Evolutionary conservation across 2,113 vertebrate genomes (phyloP), one percentile per base, ranked within the genome.

Genomic region (Semnornis frantzii): DNA sequence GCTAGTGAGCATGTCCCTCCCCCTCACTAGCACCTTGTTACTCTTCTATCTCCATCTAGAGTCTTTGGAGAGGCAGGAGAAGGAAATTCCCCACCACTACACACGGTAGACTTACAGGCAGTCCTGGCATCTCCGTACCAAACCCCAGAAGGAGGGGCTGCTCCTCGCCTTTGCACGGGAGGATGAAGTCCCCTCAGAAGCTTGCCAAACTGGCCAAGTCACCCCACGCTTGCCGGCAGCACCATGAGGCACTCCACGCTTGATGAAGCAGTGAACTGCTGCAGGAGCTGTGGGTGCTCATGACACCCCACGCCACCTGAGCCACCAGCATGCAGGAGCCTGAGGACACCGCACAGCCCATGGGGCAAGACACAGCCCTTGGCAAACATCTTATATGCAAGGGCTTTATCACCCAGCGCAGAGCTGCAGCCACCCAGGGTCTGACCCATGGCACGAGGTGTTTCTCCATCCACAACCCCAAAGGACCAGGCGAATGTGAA

Each of bases 291-390:
- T 44, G 2, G 3, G 21, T 20, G 48, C n/a, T 58, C 34, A 5
- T 0, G 2, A 69, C 44, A 9, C 9, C 8, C 9, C 27, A 37
- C 62, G n/a, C 8, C 1, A 0, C 19, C 79, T 39, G 19, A 9
- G 5, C 34, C 46, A 31, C 25, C 0, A 0, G 20, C 44, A 34
- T 4, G 1, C 9, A 48, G 57, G 52, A 70, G 27, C 11, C 42
- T 3, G 2, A 59, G 62, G 74, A 59, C 19, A 19, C 12, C 63
- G 42, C 58, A 28, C 15, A 58, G 4, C 18, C 24, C 2, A 0
- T 9, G 37, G 30, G 24, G 46, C 46, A 59, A 64, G 62, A 23
- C 52, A 34, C 25, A 72, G 58, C 20, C 33, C 63, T 24, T 33
- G 58, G 55, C 63, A 33, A 91, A n/a, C 20, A 30, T 10, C 37